Evolutionary conservation across 2,888 invertebrate genomes (phyloP), one percentile per base, ranked within the genome.

Genomic region (Toxonevra muliebris): DNA sequence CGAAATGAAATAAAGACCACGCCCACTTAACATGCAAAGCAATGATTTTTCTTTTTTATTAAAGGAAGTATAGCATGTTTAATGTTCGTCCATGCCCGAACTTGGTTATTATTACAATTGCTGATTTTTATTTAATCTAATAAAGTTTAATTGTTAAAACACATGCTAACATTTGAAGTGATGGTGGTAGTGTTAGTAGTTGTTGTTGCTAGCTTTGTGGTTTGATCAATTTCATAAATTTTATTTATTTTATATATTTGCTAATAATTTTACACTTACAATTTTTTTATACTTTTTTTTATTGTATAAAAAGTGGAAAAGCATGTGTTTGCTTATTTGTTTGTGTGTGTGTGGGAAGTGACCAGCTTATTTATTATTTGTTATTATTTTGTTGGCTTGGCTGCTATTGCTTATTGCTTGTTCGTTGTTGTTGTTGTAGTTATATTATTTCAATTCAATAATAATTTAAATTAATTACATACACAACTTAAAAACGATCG

Each of bases 91-190:
- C 8, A n/a, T n/a, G n/a, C n/a, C n/a, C n/a, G n/a, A n/a, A n/a
- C n/a, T n/a, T 48, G 8, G 48, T 48, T 48, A 15, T 8, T 1
- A 12, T 13, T 8, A 7, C 11, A 10, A 48, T 48, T 48, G 48
- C 48, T 48, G 48, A n/a, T 48, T n/a, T 48, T 48, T 48, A 13
- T 48, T 48, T 48, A 48, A 48, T 48, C 48, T 48, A 48, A 48
- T 48, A 48, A 48, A 48, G n/a, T 48, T 48, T 13, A 48, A 48
- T 48, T 48, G 48, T 15, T 13, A 48, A 48, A 48, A 48, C 48
- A 48, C 48, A 15, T 48, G 48, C 48, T 48, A 13, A 48, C 48
- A 48, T 5, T n/a, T 15, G 11, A 48, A 48, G 15, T 30, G 30
- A 30, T 7, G 30, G 30, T 30, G 30, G 30, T 30, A 7, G 30